Base-by-base conservation (phyloP, 2,888 invertebrate species). In the Diachrysia chrysitis region DNA sequence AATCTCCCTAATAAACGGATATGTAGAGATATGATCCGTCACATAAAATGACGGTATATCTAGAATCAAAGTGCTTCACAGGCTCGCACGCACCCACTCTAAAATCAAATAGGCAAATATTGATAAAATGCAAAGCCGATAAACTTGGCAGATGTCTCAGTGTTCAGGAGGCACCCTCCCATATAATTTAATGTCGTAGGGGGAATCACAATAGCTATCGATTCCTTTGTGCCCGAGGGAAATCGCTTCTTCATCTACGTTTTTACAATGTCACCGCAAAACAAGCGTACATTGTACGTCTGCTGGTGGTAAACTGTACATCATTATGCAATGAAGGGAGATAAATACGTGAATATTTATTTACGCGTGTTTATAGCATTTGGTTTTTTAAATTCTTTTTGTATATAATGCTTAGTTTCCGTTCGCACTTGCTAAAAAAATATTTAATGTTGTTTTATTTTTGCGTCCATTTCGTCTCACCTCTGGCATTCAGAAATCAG, bases 191-290 rank as follows among this genome's bases (percentile, higher is more conserved):
- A 91, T 90, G 90, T 87, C 84, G 84, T 83, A 88, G 91, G 93
- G 81, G 92, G 90, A 90, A 89, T 88, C 88, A 92, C 93, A 93
- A 93, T 91, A 85, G 91, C 83, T 90, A 93, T 92, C 89, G 93
- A 92, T 92, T 89, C 90, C 84, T 90, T 89, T 89, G 87, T 89
- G 79, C 78, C 86, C 85, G 65, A 77, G 89, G 91, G 91, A 90
- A 88, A 90, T 90, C 87, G 88, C 73, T 85, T 86, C 86, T 87
- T 85, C 85, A 86, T 85, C 79, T 71, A 58, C 63, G 84, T 86
- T 87, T 89, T 89, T 89, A 85, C 87, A 81, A 82, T 87, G 87
- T 88, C 87, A 88, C 88, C 86, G 81, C 86, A 81, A 86, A 87
- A 87, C 85, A 86, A 83, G 79, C 80, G 78, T 75, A 78, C 76